Evolutionary conservation across 2,888 invertebrate genomes (phyloP).

Genomic region (Acronicta alni): DNA sequence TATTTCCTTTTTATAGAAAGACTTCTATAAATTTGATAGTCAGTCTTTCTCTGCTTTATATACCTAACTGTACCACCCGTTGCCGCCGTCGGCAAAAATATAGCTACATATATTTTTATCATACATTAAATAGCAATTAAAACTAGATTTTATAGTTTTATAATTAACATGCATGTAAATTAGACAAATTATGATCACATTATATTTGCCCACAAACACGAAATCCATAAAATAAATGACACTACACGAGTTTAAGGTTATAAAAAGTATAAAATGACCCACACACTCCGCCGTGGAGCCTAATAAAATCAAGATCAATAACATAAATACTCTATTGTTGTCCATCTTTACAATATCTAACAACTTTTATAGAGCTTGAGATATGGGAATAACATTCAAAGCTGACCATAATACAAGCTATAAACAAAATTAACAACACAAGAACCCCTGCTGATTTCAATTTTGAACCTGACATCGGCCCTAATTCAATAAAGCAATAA

Average conservation of each 20-base stretch:
- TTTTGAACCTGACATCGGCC: slow-evolving; percentile 88
- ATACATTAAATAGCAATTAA: slow-evolving; percentile 46
- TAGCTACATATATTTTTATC: slow-evolving; percentile 31
- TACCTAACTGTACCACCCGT: slow-evolving; percentile 5
- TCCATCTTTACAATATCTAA: slow-evolving; percentile 79
- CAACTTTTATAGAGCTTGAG: slow-evolving; percentile 83
- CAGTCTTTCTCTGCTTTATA: slow-evolving; percentile 3
- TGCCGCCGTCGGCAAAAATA: slow-evolving; percentile 51
- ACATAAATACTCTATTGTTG: slow-evolving; percentile 85
- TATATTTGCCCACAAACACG: slow-evolving; percentile 46
- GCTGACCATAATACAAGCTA: slow-evolving; percentile 87
- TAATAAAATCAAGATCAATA: slow-evolving; percentile 85
- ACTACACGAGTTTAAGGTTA: slow-evolving; percentile 46
- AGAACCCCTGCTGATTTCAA: slow-evolving; percentile 87
- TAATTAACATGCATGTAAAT: slow-evolving; percentile 60
- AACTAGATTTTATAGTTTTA: slow-evolving; percentile 53
- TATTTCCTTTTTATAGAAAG: neutral
- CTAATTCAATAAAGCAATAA: slow-evolving; percentile 90
- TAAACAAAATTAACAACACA: slow-evolving; percentile 90
- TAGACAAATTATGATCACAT: slow-evolving; percentile 50
- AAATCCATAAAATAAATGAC: slow-evolving; percentile 57
- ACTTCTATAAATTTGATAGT: neutral
- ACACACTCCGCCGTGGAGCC: slow-evolving; percentile 60
- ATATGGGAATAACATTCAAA: slow-evolving; percentile 86
- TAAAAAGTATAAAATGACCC: slow-evolving; percentile 59